Evolutionary conservation across 2,113 vertebrate species (phyloP).

Genomic region (Lepisosteus osseus): DNA sequence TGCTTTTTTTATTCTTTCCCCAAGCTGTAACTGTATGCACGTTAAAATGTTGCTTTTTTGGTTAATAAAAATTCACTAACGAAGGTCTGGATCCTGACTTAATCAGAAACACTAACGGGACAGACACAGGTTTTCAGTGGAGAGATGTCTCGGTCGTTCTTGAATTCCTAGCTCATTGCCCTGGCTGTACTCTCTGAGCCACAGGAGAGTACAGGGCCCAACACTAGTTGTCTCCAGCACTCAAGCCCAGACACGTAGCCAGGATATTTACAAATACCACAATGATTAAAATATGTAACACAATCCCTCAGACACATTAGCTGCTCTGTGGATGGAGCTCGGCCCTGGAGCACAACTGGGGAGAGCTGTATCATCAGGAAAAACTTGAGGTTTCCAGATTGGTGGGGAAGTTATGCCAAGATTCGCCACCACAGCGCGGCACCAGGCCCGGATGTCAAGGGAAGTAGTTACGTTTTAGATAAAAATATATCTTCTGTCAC

Average conservation of each 20-base stretch:
- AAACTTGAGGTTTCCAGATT: slow-evolving; percentile 18
- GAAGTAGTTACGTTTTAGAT: slow-evolving; percentile 32
- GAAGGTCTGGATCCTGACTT: too few species aligned
- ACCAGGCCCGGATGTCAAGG: slow-evolving; percentile 30
- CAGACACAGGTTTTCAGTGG: too few species aligned
- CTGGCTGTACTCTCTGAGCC: not conserved
- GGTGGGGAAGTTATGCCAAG: slow-evolving; percentile 1
- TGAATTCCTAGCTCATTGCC: too few species aligned
- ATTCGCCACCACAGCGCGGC: not conserved
- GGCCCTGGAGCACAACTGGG: slow-evolving; percentile 24
- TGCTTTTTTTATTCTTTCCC: too few species aligned
- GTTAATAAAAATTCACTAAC: too few species aligned
- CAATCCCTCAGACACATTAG: slow-evolving; percentile 23
- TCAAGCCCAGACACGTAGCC: slow-evolving; percentile 32
- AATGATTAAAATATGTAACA: slow-evolving; percentile 45
- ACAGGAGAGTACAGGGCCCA: slow-evolving; percentile 4
- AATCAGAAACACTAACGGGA: too few species aligned
- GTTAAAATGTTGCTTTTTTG: too few species aligned
- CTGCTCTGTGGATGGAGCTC: slow-evolving; percentile 28
- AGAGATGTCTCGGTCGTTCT: too few species aligned
- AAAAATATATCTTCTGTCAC: slow-evolving; percentile 33
- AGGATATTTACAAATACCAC: slow-evolving; percentile 48
- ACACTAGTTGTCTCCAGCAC: slow-evolving; percentile 3
- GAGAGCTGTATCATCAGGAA: slow-evolving; percentile 19
- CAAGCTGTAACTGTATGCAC: too few species aligned